Evolutionary conservation across 2,797 vertebrate species (phyloP).

Genomic region (Delichon dasypus): DNA sequence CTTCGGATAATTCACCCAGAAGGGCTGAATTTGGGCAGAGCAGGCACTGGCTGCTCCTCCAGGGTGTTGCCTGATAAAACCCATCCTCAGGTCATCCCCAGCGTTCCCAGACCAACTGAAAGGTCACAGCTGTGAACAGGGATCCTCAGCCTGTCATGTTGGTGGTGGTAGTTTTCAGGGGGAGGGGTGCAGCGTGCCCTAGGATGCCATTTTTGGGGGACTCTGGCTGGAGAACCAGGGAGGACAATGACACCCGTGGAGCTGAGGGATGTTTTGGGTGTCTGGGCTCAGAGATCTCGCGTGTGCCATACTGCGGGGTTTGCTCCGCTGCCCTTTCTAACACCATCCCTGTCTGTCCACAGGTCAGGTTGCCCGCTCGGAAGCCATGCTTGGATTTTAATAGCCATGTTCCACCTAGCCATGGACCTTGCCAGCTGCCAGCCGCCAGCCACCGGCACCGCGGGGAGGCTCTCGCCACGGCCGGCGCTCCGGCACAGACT

Average conservation of each 20-base stretch:
- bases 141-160: background rate
- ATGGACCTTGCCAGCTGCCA: constrained; percentile 77
- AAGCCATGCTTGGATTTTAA: constrained; percentile 82
- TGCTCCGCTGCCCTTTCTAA: background rate
- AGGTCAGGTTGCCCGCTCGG: constrained; percentile 77
- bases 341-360: constrained; percentile 38
- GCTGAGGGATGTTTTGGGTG: background rate
- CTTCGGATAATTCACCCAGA: background rate
- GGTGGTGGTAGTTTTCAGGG: fast-evolving
- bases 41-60: fast-evolving
- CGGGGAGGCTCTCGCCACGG: constrained; percentile 61
- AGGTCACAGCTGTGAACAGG: fast-evolving
- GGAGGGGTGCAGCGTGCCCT: no score
- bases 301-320: fast-evolving
- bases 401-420: constrained; percentile 82
- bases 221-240: fast-evolving
- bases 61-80: fast-evolving
- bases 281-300: background rate
- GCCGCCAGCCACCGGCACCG: constrained; percentile 37
- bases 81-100: fast-evolving
- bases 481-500: constrained; percentile 63
- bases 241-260: fast-evolving
- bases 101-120: fast-evolving
- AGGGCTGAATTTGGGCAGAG: background rate
- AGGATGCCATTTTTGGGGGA: fast-evolving